These are phyloP conservation scores for Leucophenga maculata DNA, from an alignment of 2,888 invertebrate genomes.

Conservation along the genomic window DNA sequence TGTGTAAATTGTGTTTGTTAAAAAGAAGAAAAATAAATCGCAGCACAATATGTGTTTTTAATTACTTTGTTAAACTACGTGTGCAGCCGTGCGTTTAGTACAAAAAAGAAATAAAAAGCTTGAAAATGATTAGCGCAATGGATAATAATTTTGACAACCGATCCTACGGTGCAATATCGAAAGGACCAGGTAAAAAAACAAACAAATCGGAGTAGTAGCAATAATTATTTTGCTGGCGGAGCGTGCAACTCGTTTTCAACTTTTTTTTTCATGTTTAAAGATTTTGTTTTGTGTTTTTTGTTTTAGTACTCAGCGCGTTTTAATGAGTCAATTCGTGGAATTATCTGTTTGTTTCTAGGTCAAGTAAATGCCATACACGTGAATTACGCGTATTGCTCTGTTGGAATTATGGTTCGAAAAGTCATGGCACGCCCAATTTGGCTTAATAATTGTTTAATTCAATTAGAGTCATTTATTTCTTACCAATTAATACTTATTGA, in stretches of 20 bases:
- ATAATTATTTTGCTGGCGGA: slow-evolving; percentile 17
- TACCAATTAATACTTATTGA: too few relatives aligned
- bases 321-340: too few relatives aligned
- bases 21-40: too few relatives aligned
- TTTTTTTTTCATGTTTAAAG: too few relatives aligned
- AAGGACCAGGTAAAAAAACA: slow-evolving; percentile 67
- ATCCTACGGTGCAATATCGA: slow-evolving; percentile 70
- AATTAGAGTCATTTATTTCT: too few relatives aligned
- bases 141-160: slow-evolving; percentile 67
- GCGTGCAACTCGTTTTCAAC: not conserved
- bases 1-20: too few relatives aligned
- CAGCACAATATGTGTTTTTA: too few relatives aligned
- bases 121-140: slow-evolving; percentile 70
- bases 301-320: too few relatives aligned
- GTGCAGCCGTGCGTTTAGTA: slow-evolving; percentile 39
- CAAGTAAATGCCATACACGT: slow-evolving; percentile 42
- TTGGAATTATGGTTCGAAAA: too few relatives aligned
- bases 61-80: not conserved
- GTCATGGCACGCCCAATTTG: too few relatives aligned
- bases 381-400: slow-evolving; percentile 1
- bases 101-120: slow-evolving; percentile 25
- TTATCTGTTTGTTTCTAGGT: slow-evolving; percentile 36
- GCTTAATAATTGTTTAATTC: too few relatives aligned
- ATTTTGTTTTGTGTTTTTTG: too few relatives aligned
- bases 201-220: slow-evolving; percentile 13